These are phyloP conservation scores for Fulica atra DNA, from an alignment of 2,113 vertebrate species.

Conservation along the genomic window DNA sequence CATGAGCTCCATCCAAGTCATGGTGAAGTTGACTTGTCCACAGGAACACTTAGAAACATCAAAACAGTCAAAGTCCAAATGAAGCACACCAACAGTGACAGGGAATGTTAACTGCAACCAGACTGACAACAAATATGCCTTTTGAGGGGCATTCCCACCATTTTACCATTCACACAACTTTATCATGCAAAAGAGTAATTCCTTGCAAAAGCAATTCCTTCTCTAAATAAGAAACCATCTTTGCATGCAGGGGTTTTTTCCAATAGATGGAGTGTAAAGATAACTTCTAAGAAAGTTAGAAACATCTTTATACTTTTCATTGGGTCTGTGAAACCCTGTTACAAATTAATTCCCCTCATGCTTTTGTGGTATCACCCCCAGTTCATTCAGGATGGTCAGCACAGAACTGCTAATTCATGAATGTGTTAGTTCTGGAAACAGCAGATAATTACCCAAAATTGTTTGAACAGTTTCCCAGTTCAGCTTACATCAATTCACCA, in stretches of 20 bases:
- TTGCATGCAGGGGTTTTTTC: neutral
- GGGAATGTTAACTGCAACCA: neutral
- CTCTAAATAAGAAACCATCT: neutral
- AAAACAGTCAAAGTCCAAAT: neutral
- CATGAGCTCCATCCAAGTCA: neutral
- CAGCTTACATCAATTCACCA: neutral
- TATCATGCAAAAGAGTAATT: neutral
- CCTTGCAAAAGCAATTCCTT: neutral
- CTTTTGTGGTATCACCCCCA: neutral
- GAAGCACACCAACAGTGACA: neutral
- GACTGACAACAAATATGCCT: neutral
- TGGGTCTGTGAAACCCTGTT: neutral
- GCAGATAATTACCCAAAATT: neutral
- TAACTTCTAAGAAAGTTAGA: neutral
- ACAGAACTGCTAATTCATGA: neutral
- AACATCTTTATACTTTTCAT: neutral
- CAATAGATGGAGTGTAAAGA: neutral
- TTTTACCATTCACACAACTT: neutral
- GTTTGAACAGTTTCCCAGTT: neutral
- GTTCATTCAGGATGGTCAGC: neutral
- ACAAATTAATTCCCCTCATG: neutral
- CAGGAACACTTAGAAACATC: neutral
- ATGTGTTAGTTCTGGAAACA: neutral
- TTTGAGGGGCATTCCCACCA: fast-evolving
- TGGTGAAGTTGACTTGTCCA: neutral